A percentile compares a stretch with the other conserved stretches of the same genome.
These are phyloP conservation scores for Diogma glabrata DNA, from an alignment of 2,888 invertebrate genomes.

Conservation along the genomic window DNA sequence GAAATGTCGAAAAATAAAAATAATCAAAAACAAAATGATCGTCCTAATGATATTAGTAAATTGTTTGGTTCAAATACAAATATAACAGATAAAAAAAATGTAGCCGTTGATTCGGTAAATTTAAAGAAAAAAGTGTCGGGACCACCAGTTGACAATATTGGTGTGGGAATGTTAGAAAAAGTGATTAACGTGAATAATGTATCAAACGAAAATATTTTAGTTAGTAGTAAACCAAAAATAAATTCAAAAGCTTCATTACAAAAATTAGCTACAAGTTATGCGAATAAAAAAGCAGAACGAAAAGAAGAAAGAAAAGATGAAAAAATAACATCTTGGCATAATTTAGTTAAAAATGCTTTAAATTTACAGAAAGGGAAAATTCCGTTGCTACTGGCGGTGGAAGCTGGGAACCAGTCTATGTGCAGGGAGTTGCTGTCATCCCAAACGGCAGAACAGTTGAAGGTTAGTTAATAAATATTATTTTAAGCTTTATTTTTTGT, in stretches of 20 bases:
- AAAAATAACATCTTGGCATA: slow-evolving; percentile 37
- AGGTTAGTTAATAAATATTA: slow-evolving; percentile 36
- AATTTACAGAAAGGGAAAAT: slow-evolving; percentile 78
- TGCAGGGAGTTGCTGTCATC: slow-evolving; percentile 83
- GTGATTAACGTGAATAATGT: too few relatives aligned
- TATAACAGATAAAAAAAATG: too few relatives aligned
- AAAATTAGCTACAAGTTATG: slow-evolving; percentile 39
- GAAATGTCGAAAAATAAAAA: too few relatives aligned
- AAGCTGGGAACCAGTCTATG: slow-evolving; percentile 92
- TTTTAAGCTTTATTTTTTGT: slow-evolving; percentile 25
- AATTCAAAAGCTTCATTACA: slow-evolving; percentile 26
- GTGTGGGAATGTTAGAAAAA: too few relatives aligned
- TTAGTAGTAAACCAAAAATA: too few relatives aligned
- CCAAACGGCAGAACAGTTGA: slow-evolving; percentile 78
- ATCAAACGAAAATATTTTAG: too few relatives aligned
- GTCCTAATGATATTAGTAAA: too few relatives aligned
- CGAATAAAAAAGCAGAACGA: slow-evolving; percentile 41
- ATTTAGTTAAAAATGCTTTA: slow-evolving; percentile 45
- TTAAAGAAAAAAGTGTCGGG: too few relatives aligned
- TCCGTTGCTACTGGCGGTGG: slow-evolving; percentile 85
- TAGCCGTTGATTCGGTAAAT: too few relatives aligned
- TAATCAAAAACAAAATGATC: too few relatives aligned
- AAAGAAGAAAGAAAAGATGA: slow-evolving; percentile 34
- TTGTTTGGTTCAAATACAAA: too few relatives aligned
- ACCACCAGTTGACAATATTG: too few relatives aligned